Evolutionary conservation across 1,140 invertebrate species (phyloP), one percentile per base, ranked within the genome.

Genomic region (Zaprionus davidi): DNA sequence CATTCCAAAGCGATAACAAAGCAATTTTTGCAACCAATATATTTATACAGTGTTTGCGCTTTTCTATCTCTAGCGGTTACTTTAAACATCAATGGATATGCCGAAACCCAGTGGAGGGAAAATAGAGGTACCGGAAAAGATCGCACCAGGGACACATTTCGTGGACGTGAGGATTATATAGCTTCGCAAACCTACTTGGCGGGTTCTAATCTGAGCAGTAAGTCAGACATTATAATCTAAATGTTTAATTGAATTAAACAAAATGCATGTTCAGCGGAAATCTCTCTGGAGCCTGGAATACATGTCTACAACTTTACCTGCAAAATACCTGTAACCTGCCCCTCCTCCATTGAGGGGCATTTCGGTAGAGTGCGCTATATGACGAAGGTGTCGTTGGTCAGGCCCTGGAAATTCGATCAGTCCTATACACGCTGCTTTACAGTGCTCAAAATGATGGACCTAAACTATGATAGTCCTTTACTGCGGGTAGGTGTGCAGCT

Each of bases 321-420:
- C 67, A 91, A 92, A 7, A 88, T 96, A 56, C 95, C 95, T 15
- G 79, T 81, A 11, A 93, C 93, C 65, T 92, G 95, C 44, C 95
- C 95, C 6, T 95, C 96, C 53, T 96, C 96, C 36, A 96, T 96
- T 92, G 96, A 96, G 87, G 95, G 95, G 0, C 93, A 94, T 51
- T 94, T 94, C 88, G 96, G 96, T 1, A 93, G 94, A 78, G 93
- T 96, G 63, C 93, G 95, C 15, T 96, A 97, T 79, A 95, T 94
- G 72, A 92, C 95, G 4, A 96, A 95, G 91, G 96, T 92, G n/a
- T 71, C 75, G 2, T 86, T 97, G 76, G 96, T 96, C 82, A 94
- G 96, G 49, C 96, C 96, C 31, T 96, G 96, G 96, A 95, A 95
- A 58, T 96, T 96, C 78, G 96, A 97, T 93, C 94, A 96, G 74